A percentile compares a stretch with the other conserved stretches of the same genome.
These are phyloP conservation scores for Calephelis perditalis DNA, from an alignment of 2,888 invertebrate genomes.

Conservation along the genomic window DNA sequence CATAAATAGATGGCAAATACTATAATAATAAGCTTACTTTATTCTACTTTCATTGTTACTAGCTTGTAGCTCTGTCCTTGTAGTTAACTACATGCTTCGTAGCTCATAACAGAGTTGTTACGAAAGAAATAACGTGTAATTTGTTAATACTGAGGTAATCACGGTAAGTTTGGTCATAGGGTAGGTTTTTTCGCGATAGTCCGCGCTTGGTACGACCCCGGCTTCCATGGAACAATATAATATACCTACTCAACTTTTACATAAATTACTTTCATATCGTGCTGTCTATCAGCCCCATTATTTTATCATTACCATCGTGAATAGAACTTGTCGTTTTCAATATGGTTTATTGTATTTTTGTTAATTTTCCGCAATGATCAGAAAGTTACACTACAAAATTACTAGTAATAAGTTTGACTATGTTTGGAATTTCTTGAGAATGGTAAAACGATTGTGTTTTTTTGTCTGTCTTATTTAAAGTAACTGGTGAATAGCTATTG, in stretches of 20 bases:
- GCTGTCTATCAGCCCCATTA: conserved; percentile 70
- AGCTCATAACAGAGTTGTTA: conserved; percentile 28
- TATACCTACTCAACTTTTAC: conserved; percentile 62
- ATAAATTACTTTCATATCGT: conserved; percentile 76
- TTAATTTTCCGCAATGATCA: no score
- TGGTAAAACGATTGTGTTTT: no score
- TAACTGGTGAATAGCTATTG: no score
- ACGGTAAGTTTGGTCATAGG: conserved; percentile 57
- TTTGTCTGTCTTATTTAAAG: no score
- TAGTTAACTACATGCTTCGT: conserved; percentile 18
- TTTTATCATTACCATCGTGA: conserved; percentile 66
- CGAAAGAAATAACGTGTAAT: conserved; percentile 26
- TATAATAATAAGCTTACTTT: no score
- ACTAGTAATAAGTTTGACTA: no score
- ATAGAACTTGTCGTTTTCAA: conserved; percentile 13
- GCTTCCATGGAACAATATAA: conserved; percentile 43
- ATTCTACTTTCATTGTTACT: no score
- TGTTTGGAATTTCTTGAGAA: no score
- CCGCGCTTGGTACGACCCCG: conserved; percentile 66
- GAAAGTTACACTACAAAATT: no score
- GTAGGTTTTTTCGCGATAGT: conserved; percentile 61
- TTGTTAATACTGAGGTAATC: conserved; percentile 41
- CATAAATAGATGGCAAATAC: no score
- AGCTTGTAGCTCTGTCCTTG: conserved; percentile 9
- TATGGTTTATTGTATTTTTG: not conserved